phyloP scores from a whole-genome alignment of 2,113 vertebrate genomes.

The Mionectes macconnelli region DNA sequence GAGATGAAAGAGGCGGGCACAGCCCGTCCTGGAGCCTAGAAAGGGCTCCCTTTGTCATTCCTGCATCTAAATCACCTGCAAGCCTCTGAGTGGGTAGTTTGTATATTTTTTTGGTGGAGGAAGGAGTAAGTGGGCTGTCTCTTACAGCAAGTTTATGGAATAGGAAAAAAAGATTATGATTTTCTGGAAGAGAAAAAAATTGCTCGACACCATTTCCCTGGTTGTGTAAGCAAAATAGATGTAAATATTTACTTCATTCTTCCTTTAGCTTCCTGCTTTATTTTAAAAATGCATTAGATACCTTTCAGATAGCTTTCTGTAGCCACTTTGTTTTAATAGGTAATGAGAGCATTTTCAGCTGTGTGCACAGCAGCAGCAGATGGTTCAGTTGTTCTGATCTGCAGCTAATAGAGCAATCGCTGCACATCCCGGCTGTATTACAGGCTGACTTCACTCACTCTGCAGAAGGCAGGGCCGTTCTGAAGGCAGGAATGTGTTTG shows the following conservation, averaged over 20 bases:
- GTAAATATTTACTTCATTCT: neutral
- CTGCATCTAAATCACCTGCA: neutral
- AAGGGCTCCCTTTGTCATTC: neutral
- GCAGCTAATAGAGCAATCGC: neutral
- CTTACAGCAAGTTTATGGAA: neutral
- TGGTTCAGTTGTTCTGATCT: neutral
- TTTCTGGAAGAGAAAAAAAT: neutral
- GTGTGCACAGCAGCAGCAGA: neutral
- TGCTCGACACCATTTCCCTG: neutral
- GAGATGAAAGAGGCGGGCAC: constrained; percentile 60
- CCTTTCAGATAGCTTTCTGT: neutral
- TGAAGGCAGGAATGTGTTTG: constrained; percentile 18
- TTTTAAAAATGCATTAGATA: neutral
- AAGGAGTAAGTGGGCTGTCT: neutral
- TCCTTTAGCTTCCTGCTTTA: neutral
- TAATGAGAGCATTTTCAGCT: neutral
- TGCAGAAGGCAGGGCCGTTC: neutral
- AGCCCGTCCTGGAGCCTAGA: neutral
- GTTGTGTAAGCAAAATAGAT: neutral
- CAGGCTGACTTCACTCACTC: neutral
- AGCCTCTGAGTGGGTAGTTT: neutral
- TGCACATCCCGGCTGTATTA: neutral
- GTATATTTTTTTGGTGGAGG: neutral
- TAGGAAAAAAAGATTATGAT: neutral
- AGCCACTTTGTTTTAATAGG: neutral